Evolutionary conservation across 2,113 vertebrate genomes (phyloP).

Genomic region (Grammomys dolichurus): DNA sequence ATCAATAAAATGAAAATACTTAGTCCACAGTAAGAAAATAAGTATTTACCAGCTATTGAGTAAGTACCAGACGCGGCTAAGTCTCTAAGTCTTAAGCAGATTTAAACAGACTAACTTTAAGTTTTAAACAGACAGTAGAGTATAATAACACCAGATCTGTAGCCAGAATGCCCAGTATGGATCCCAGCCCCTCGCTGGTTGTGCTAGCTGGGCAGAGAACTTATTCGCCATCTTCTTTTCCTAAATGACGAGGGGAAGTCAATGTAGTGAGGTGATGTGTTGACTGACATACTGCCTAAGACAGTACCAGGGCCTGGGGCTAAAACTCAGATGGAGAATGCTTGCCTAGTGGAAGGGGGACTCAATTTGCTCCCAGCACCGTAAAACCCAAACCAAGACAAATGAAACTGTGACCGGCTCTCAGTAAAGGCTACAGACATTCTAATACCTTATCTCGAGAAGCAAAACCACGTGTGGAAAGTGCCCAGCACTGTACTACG

Average conservation of each 20-base stretch:
- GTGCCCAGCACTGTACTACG: neutral
- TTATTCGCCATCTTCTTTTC: neutral
- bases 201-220: neutral
- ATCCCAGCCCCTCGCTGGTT: neutral
- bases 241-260: neutral
- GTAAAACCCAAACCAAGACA: neutral
- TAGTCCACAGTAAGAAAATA: neutral
- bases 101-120: neutral
- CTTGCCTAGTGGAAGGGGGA: neutral
- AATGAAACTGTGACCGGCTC: neutral
- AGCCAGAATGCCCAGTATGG: neutral
- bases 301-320: neutral
- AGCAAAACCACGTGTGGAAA: neutral
- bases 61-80: neutral
- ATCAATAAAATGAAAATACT: slow-evolving; percentile 35
- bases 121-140: neutral
- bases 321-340: neutral
- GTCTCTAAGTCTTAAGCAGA: neutral
- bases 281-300: slow-evolving; percentile 2
- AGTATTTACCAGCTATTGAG: neutral
- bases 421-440: neutral
- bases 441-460: neutral
- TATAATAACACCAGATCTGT: neutral
- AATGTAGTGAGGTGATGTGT: neutral
- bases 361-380: neutral